Evolutionary conservation across 1,140 invertebrate species (phyloP).

Genomic region (Lanistes nyassanus): DNA sequence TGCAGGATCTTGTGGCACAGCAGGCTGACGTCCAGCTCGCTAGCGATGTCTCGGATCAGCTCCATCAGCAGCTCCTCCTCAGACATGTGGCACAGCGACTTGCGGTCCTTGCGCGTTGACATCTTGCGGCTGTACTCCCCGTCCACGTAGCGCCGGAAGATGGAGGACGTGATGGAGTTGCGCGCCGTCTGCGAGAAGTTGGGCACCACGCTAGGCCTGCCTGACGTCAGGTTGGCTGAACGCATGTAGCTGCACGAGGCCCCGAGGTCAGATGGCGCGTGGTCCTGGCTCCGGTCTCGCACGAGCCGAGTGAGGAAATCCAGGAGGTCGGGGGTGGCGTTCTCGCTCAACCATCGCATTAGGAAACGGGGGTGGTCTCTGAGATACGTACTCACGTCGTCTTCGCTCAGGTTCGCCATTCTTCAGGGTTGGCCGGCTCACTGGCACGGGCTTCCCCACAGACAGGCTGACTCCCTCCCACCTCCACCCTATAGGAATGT

Average conservation of each 20-base stretch:
- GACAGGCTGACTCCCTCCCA: neutral
- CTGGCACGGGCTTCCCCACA: neutral
- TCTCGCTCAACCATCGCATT: constrained; percentile 46
- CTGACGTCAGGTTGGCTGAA: neutral
- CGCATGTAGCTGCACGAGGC: neutral
- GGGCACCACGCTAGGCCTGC: neutral
- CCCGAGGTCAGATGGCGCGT: neutral
- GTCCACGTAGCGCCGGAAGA: constrained; percentile 60
- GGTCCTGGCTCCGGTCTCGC: constrained; percentile 21
- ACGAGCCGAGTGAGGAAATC: constrained; percentile 30
- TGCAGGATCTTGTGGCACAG: constrained; percentile 96
- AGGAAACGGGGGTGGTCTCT: constrained; percentile 47
- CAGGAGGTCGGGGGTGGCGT: constrained; percentile 39
- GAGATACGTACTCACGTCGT: constrained; percentile 40
- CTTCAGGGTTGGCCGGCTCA: neutral
- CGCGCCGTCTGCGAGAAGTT: constrained; percentile 37
- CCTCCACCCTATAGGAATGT: no score
- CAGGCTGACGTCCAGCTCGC: constrained; percentile 91
- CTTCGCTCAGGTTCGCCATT: constrained; percentile 36
- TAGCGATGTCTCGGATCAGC: constrained; percentile 95
- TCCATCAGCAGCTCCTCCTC: constrained; percentile 96
- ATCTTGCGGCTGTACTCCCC: constrained; percentile 45
- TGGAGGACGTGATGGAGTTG: constrained; percentile 56
- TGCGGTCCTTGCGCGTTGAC: constrained; percentile 36
- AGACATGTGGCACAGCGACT: constrained; percentile 74